Evolutionary conservation across 2,797 vertebrate species (phyloP), one percentile per base, ranked within the genome.

Genomic region (Sebastes paucispinis): DNA sequence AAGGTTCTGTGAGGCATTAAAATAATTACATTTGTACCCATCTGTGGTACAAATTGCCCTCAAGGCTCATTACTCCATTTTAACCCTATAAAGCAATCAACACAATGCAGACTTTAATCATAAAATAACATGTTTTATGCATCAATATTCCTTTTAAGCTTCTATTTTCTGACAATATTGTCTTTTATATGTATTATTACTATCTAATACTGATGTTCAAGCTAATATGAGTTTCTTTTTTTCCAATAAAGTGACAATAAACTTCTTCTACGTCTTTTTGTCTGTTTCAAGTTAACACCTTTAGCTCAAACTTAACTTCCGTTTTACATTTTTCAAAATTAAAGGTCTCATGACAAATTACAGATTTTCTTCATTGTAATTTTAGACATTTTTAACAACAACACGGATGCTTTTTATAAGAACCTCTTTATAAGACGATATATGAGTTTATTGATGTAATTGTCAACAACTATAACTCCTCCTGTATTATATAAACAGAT

Each of bases 301-400:
- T 78, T 10, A 67, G 3, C 18, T 75, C 2, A 9, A 67, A 8
- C 6, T 1, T 5, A 4, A 84, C 63, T 75, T 88, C 79, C 67
- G 52, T 73, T 82, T 74, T 8, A 31, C 4, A n/a, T 14, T 32
- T 79, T 84, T 75, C 87, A 86, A 62, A n/a, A 71, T 86, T 13
- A 77, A 82, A 62, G 79, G 8, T 1, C 9, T 22, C 8, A 10
- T 8, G 2, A 62, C 2, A n/a, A 20, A 7, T 3, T 20, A 6
- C 3, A 20, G 27, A 3, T 11, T 60, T 47, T 24, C 1, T 43
- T 47, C 2, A 10, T 1, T 12, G 1, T n/a, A 32, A 16, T n/a
- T 57, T 39, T 63, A 55, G 11, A 4, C 8, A 47, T 4, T 47
- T 71, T 8, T 36, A 4, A 8, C 4, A 25, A 4, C 6, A 52